phyloP scores from a whole-genome alignment of 2,797 vertebrate genomes.

The Aulostomus chinensis region DNA sequence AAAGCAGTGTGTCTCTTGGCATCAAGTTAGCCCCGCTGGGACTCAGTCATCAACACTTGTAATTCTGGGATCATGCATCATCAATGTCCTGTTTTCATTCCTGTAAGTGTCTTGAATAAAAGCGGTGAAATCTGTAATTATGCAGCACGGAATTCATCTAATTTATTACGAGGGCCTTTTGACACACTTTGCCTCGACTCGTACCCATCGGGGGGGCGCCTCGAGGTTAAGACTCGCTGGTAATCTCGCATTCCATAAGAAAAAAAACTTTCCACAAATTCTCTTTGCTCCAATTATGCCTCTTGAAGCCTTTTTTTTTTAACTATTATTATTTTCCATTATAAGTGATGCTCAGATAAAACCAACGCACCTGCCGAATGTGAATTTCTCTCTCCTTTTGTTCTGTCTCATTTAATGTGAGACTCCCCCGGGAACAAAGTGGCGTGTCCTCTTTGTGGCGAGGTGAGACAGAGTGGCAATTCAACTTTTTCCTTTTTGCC shows the following conservation, averaged over 20 bases:
- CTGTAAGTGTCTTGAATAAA: background rate
- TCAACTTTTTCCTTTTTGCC: no score
- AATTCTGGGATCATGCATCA: slow-evolving; percentile 30
- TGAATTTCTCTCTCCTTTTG: slow-evolving; percentile 24
- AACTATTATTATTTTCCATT: no score
- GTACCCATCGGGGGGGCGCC: background rate
- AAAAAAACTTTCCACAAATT: slow-evolving; percentile 31
- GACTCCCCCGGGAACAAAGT: slow-evolving; percentile 23
- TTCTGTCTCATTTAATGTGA: slow-evolving; percentile 36
- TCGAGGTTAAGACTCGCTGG: slow-evolving; percentile 22
- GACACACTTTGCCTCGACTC: slow-evolving; percentile 27
- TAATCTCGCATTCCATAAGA: slow-evolving; percentile 25
- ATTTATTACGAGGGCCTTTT: slow-evolving; percentile 27
- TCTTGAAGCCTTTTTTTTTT: slow-evolving; percentile 12
- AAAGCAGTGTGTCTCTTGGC: slow-evolving; percentile 38
- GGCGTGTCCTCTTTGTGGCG: slow-evolving; percentile 32
- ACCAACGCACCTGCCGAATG: slow-evolving; percentile 17
- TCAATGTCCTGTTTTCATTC: slow-evolving; percentile 15
- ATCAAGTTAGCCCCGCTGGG: slow-evolving; percentile 33
- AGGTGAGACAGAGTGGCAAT: slow-evolving; percentile 41
- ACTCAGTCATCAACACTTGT: slow-evolving; percentile 16
- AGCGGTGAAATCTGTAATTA: slow-evolving; percentile 8
- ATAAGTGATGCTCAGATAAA: slow-evolving; percentile 16
- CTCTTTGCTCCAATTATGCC: slow-evolving; percentile 25
- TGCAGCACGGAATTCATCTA: slow-evolving; percentile 8